Conservation (phyloP, 2,797 vertebrate genomes). For the Bryconaethiops microstoma region DNA sequence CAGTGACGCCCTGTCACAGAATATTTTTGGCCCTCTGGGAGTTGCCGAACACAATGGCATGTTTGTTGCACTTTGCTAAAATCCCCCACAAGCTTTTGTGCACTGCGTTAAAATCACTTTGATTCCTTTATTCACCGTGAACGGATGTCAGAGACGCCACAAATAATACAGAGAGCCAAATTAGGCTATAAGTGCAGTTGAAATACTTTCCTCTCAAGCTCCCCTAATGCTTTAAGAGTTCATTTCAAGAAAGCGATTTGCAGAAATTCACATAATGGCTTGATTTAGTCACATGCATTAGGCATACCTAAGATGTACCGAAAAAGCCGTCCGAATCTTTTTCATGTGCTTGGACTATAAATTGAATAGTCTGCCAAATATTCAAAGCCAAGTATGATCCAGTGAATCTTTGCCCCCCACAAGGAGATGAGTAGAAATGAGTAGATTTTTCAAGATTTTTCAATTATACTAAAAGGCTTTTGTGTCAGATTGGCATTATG, state of each 20-base stretch:
- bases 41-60: conserved; percentile 17
- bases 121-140: background rate
- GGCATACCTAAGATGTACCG: background rate
- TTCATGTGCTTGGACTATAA: background rate
- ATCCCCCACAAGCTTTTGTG: background rate
- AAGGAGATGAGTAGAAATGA: too few relatives aligned
- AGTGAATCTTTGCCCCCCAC: background rate
- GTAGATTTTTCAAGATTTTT: background rate
- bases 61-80: background rate
- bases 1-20: conserved; percentile 6
- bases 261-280: background rate
- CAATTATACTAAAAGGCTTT: background rate
- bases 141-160: too few relatives aligned
- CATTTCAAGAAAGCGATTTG: background rate
- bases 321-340: background rate
- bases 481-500: background rate
- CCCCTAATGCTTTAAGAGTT: background rate
- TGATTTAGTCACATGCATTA: background rate
- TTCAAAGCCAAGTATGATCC: background rate
- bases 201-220: background rate
- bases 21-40: background rate
- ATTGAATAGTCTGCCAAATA: background rate
- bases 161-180: background rate
- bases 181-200: background rate
- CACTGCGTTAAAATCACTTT: background rate